phyloP scores from a whole-genome alignment of 2,888 invertebrate species.

The Cheiracanthium punctorium region DNA sequence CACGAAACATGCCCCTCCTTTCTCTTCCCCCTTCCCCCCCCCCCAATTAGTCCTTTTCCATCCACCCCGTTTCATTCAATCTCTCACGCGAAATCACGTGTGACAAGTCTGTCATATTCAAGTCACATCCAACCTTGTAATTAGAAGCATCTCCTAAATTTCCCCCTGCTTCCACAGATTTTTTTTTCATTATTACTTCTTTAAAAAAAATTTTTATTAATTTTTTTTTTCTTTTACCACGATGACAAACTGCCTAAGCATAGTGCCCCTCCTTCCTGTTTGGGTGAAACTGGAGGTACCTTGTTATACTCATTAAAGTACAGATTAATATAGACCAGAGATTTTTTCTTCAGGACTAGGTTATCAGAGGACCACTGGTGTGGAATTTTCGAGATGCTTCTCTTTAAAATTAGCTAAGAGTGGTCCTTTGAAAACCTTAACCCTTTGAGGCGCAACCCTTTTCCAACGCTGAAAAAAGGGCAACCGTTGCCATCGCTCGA shows the following conservation, averaged over 20 bases:
- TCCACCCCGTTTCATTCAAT: neutral
- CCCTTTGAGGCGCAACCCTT: no score
- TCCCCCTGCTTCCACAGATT: neutral
- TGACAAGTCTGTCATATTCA: constrained; percentile 1
- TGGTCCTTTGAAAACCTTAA: no score
- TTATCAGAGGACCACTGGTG: no score
- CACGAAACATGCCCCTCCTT: neutral
- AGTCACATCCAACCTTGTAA: constrained; percentile 41
- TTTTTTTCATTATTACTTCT: constrained; percentile 28
- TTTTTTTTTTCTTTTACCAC: constrained; percentile 17
- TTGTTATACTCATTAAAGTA: no score
- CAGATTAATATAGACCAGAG: no score
- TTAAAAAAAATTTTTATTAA: no score
- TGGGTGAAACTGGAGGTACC: constrained; percentile 30
- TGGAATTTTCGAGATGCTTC: no score
- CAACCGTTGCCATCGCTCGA: no score
- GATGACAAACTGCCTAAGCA: constrained; percentile 30
- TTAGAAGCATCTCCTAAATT: constrained; percentile 45
- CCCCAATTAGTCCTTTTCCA: neutral
- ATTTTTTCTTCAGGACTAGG: no score
- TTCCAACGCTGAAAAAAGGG: no score
- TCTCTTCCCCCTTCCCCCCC: neutral
- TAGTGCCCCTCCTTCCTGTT: constrained; percentile 50
- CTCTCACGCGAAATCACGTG: neutral
- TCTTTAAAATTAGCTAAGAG: no score